Conservation (phyloP, 2,113 vertebrate genomes). For the Hylia prasina region DNA sequence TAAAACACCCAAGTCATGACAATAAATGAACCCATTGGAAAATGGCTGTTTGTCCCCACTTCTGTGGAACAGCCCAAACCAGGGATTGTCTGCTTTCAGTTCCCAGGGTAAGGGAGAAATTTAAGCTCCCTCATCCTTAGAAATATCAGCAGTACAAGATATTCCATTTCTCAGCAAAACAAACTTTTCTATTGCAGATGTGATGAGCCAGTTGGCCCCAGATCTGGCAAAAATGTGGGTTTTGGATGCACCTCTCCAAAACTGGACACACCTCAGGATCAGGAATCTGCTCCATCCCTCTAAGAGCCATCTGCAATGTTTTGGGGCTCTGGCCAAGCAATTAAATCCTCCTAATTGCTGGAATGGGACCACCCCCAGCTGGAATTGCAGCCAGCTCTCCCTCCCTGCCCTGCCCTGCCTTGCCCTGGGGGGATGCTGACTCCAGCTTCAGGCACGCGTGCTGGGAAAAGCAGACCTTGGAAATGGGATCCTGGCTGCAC, state of each 20-base stretch:
- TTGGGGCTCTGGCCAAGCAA: neutral
- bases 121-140: neutral
- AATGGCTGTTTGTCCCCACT: neutral
- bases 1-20: fast-evolving
- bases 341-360: neutral
- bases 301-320: neutral
- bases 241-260: neutral
- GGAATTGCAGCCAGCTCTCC: neutral
- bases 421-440: neutral
- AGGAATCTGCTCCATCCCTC: neutral
- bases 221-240: neutral
- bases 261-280: neutral
- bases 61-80: neutral
- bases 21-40: neutral
- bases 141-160: neutral
- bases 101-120: neutral
- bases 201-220: fast-evolving
- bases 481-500: neutral
- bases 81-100: neutral
- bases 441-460: neutral
- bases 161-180: neutral
- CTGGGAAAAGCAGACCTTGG: neutral
- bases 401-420: neutral
- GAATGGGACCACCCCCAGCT: neutral
- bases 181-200: neutral